Evolutionary conservation across 1,140 invertebrate species (phyloP).

Genomic region (Temnothorax nylanderi): DNA sequence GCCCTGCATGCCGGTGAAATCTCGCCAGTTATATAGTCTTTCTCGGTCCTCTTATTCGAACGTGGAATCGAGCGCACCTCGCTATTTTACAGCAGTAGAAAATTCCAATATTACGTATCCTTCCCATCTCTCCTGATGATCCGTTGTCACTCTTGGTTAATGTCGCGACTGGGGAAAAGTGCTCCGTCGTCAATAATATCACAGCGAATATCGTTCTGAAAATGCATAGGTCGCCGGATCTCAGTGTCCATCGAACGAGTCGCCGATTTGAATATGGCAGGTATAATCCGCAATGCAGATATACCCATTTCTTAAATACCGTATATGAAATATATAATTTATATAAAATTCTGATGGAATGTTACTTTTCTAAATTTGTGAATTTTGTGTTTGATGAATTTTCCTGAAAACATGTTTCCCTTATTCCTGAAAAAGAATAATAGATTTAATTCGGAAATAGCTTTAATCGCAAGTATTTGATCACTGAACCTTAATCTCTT

Average conservation of each 20-base stretch:
- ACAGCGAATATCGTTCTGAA: background rate
- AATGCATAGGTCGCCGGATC: constrained; percentile 8
- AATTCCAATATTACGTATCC: constrained; percentile 18
- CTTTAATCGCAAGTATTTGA: background rate
- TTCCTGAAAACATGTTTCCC: background rate
- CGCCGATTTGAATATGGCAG: background rate
- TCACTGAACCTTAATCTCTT: background rate
- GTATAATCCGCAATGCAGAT: constrained; percentile 5
- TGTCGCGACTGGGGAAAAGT: constrained; percentile 5
- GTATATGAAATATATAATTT: background rate
- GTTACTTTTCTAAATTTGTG: background rate
- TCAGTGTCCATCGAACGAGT: background rate
- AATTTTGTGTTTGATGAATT: background rate
- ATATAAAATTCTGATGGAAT: background rate
- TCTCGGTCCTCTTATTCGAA: background rate
- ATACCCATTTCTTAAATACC: background rate
- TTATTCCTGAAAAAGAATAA: background rate
- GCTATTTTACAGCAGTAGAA: constrained; percentile 12
- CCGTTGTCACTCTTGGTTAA: constrained; percentile 38
- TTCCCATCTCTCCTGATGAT: constrained; percentile 21
- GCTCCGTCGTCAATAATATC: constrained; percentile 30
- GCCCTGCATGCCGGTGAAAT: background rate
- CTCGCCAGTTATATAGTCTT: background rate
- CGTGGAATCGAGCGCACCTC: background rate
- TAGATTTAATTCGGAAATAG: background rate